These are phyloP conservation scores for Rhizoglyphus robini DNA, from an alignment of 1,140 invertebrate genomes.

Conservation along the genomic window DNA sequence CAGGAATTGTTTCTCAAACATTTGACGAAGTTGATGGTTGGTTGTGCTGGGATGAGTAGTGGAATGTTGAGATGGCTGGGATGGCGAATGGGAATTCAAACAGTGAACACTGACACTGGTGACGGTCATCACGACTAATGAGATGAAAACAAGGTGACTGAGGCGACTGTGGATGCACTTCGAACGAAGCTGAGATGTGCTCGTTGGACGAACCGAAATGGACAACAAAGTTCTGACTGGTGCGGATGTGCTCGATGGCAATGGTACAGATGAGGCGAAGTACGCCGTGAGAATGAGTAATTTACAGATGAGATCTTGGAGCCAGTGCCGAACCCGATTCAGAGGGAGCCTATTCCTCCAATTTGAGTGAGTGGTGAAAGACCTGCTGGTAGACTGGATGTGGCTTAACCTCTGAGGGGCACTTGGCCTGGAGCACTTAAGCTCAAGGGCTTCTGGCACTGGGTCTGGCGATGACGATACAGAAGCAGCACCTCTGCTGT, in stretches of 20 bases:
- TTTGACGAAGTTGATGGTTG: too few relatives aligned
- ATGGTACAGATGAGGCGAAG: neutral
- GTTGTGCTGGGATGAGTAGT: neutral
- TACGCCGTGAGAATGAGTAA: neutral
- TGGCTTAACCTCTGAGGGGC: too few relatives aligned
- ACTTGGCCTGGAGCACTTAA: too few relatives aligned
- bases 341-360: too few relatives aligned
- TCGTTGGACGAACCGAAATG: neutral
- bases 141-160: neutral
- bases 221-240: neutral
- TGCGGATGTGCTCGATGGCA: neutral
- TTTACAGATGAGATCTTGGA: neutral
- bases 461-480: neutral
- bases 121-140: neutral
- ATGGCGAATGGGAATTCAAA: neutral
- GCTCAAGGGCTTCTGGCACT: neutral
- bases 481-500: neutral
- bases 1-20: neutral
- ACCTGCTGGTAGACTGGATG: too few relatives aligned
- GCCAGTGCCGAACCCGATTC: too few relatives aligned
- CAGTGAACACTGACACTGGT: neutral
- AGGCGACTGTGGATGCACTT: neutral
- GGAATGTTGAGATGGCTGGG: neutral
- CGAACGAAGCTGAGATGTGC: too few relatives aligned
- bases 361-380: too few relatives aligned